Conservation (phyloP, 2,797 vertebrate genomes). For the Hyperoplus immaculatus region DNA sequence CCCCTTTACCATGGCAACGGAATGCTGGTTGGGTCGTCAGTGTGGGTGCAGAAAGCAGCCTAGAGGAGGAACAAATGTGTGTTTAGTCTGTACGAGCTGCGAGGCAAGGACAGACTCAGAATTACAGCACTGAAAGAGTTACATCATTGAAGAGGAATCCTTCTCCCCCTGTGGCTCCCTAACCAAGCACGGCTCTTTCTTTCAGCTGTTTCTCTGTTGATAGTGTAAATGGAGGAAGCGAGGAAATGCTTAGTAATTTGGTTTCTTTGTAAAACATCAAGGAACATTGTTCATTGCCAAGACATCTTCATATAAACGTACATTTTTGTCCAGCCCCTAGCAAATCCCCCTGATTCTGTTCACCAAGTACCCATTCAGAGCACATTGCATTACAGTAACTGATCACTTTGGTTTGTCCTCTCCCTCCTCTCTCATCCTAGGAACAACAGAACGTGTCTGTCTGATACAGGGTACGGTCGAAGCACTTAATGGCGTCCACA, state of each 20-base stretch:
- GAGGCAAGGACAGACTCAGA: constrained; percentile 65
- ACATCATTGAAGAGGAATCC: constrained; percentile 80
- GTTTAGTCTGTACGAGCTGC: constrained; percentile 71
- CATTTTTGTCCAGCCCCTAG: constrained; percentile 23
- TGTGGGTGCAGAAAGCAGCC: constrained; percentile 75
- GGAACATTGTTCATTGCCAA: constrained; percentile 52
- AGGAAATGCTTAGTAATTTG: constrained; percentile 64
- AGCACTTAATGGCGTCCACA: constrained; percentile 98
- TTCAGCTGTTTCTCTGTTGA: constrained; percentile 77
- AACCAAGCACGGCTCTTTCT: constrained; percentile 69
- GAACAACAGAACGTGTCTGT: constrained; percentile 98
- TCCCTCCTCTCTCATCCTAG: constrained; percentile 75
- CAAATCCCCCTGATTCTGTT: constrained; percentile 50
- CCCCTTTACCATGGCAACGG: constrained; percentile 82
- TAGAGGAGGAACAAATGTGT: constrained; percentile 75
- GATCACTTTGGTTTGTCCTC: constrained; percentile 46
- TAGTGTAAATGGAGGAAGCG: constrained; percentile 66
- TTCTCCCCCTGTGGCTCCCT: constrained; percentile 64
- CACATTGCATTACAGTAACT: constrained; percentile 37
- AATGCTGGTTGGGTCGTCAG: constrained; percentile 76
- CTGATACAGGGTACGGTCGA: constrained; percentile 99
- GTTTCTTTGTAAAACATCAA: constrained; percentile 63
- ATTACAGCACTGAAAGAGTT: constrained; percentile 75
- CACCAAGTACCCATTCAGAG: constrained; percentile 28
- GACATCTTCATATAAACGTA: constrained; percentile 50